phyloP scores from a whole-genome alignment of 37 sponge, comb jelly and placozoan genomes.

The Trichoplax adhaerens region DNA sequence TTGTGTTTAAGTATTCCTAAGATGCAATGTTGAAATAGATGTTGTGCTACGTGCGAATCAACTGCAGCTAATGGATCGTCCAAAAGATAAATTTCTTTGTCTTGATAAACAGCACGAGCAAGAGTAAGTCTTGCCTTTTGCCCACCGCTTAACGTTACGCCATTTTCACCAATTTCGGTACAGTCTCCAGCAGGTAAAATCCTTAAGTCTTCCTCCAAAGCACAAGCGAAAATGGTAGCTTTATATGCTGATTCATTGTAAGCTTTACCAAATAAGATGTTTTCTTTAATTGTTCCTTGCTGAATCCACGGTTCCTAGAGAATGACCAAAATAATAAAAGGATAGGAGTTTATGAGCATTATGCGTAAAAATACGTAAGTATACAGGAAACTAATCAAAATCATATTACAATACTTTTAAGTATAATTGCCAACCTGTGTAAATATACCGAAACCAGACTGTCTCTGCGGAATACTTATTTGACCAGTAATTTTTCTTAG shows the following conservation, averaged over 20 bases:
- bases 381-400: too few relatives aligned
- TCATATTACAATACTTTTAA: too few relatives aligned
- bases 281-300: constrained; percentile 70
- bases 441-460: too few relatives aligned
- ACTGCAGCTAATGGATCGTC: constrained; percentile 96
- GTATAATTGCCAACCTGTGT: too few relatives aligned
- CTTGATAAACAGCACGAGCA: constrained; percentile 91
- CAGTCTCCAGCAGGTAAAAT: constrained; percentile 65
- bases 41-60: constrained; percentile 82
- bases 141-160: constrained; percentile 95
- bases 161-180: constrained; percentile 93
- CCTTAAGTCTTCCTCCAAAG: constrained; percentile 66
- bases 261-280: constrained; percentile 71
- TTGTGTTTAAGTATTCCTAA: constrained; percentile 51
- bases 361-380: too few relatives aligned
- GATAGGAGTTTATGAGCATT: too few relatives aligned
- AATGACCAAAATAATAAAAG: background rate
- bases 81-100: constrained; percentile 74
- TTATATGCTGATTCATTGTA: constrained; percentile 40
- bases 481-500: constrained; percentile 46
- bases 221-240: constrained; percentile 63
- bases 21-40: constrained; percentile 66
- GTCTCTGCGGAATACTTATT: constrained; percentile 8
- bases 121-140: constrained; percentile 88
- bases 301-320: constrained; percentile 84